Conservation (phyloP, 2,113 vertebrate species). For the Callopanchax toddi region DNA sequence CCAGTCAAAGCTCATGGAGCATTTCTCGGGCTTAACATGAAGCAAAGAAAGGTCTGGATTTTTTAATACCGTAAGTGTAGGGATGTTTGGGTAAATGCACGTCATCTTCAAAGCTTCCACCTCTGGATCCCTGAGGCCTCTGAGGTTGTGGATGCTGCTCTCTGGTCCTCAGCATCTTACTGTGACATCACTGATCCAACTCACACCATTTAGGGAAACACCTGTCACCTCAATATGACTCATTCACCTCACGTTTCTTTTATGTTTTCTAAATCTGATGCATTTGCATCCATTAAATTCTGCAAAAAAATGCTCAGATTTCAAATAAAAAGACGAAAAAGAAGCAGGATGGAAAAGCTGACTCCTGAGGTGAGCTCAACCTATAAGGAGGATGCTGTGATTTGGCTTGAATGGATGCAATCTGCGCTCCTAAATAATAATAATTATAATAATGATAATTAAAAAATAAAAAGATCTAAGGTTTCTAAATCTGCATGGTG, state of each 20-base stretch:
- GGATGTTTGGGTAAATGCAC: neutral
- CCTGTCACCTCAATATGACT: slow-evolving; percentile 10
- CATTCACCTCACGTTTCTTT: slow-evolving; percentile 1
- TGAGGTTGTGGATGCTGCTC: neutral
- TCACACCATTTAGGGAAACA: neutral
- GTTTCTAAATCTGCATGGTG: neutral
- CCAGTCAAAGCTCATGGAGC: slow-evolving; percentile 2
- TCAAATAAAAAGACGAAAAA: neutral
- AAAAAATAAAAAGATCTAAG: no score
- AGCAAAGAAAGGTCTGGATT: no score
- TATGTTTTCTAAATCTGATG: slow-evolving; percentile 17
- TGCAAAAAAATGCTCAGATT: neutral
- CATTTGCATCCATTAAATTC: slow-evolving; percentile 6
- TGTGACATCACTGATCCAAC: slow-evolving; percentile 29
- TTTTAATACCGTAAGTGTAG: no score
- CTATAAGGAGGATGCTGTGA: neutral
- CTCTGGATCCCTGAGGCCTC: neutral
- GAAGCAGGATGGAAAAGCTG: neutral
- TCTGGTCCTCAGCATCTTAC: neutral
- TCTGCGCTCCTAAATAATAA: no score
- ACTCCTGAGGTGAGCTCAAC: slow-evolving; percentile 22
- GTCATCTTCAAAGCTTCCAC: neutral
- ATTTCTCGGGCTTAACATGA: no score
- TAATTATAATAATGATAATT: no score
- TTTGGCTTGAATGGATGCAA: neutral